Conservation (phyloP, 2,888 invertebrate species). For the Glaucopsyche alexis region DNA sequence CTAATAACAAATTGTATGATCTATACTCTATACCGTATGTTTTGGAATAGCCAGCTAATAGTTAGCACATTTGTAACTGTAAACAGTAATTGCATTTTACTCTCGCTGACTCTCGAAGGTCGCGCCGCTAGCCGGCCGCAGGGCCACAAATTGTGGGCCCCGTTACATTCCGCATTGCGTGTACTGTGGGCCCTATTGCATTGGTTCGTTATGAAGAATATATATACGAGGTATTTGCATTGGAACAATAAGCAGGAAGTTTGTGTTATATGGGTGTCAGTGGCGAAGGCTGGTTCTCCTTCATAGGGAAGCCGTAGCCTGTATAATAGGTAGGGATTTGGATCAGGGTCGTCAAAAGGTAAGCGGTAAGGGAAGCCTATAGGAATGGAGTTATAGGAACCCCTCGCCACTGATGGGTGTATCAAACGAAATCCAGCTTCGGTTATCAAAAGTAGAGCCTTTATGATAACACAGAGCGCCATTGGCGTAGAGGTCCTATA, state of each 20-base stretch:
- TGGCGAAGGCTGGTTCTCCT: no score
- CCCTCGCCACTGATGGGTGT: no score
- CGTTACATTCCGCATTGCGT: constrained; percentile 42
- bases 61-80: not conserved
- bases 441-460: not conserved
- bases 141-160: constrained; percentile 40
- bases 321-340: no score
- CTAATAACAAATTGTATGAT: no score
- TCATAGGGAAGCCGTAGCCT: no score
- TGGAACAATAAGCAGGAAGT: no score
- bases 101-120: constrained; percentile 11
- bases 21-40: not conserved
- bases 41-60: not conserved
- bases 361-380: no score
- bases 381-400: no score
- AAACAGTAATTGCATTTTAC: not conserved
- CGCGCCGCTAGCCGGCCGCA: constrained; percentile 26
- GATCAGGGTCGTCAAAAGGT: no score
- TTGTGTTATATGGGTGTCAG: no score
- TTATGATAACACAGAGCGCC: not conserved
- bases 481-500: no score
- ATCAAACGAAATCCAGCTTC: not conserved
- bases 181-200: constrained; percentile 21
- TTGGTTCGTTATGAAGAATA: not conserved
- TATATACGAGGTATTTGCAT: no score